A percentile compares a stretch with the other conserved stretches of the same genome.
These are phyloP conservation scores for Penaeus japonicus DNA, from an alignment of 1,140 invertebrate genomes.

Conservation along the genomic window DNA sequence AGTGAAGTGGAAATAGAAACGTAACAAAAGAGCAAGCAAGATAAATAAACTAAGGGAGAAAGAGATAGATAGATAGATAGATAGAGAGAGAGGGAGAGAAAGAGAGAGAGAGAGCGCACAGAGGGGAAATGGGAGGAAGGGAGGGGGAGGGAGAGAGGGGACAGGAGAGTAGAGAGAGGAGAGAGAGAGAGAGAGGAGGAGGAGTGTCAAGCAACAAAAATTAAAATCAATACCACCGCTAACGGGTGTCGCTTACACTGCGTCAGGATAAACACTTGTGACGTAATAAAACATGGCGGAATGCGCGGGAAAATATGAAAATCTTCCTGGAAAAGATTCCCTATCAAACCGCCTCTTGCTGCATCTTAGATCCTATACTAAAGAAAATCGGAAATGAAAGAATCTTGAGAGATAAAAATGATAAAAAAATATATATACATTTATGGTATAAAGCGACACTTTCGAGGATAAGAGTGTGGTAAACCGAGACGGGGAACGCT, in stretches of 20 bases:
- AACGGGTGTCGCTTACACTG: conserved; percentile 17
- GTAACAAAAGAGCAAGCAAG: background rate
- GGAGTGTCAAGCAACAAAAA: conserved; percentile 23
- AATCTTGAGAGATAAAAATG: too few relatives aligned
- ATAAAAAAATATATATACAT: too few relatives aligned
- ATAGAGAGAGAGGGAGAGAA: background rate
- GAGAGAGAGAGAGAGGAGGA: background rate
- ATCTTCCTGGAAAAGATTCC: too few relatives aligned
- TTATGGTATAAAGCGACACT: too few relatives aligned
- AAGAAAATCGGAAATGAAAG: too few relatives aligned
- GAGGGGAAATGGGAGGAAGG: background rate
- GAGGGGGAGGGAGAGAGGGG: background rate
- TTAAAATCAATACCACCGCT: conserved; percentile 14
- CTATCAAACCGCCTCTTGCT: too few relatives aligned
- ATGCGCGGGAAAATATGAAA: too few relatives aligned
- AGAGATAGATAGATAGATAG: background rate
- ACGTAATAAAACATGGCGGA: too few relatives aligned
- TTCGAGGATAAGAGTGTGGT: too few relatives aligned
- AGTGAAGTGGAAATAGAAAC: background rate
- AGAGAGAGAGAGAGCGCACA: background rate
- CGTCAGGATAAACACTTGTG: background rate
- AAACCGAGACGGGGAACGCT: too few relatives aligned
- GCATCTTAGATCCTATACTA: too few relatives aligned
- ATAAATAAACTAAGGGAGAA: background rate
- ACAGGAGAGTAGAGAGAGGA: background rate